These are phyloP conservation scores for Ammospiza nelsoni DNA, from an alignment of 2,113 vertebrate genomes.

Conservation along the genomic window DNA sequence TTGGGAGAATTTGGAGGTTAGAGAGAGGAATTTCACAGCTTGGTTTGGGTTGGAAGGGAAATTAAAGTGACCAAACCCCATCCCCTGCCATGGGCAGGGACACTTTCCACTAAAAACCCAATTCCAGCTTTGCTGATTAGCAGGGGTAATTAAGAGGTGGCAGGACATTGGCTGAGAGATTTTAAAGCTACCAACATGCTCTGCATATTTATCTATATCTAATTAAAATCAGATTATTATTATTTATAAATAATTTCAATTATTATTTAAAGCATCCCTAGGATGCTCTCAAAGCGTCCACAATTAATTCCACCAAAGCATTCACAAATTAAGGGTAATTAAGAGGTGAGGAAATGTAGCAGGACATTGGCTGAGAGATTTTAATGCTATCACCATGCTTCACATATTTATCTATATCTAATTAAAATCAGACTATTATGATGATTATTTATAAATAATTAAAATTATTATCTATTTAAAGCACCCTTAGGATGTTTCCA, in stretches of 20 bases:
- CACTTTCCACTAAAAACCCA: background rate
- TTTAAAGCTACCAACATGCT: fast-evolving
- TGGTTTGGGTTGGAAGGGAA: background rate
- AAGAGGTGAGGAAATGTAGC: background rate
- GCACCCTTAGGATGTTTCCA: background rate
- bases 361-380: fast-evolving
- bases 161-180: fast-evolving
- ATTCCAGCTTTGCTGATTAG: background rate
- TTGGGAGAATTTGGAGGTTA: fast-evolving
- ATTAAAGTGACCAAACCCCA: background rate
- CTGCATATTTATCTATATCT: fast-evolving
- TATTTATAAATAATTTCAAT: background rate
- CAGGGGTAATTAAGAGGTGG: background rate
- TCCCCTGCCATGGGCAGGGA: background rate
- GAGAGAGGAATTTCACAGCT: background rate
- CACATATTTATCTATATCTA: fast-evolving
- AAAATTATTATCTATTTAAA: background rate
- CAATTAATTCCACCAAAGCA: fast-evolving
- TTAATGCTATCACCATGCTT: fast-evolving
- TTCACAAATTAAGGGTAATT: too few relatives aligned
- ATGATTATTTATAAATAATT: background rate
- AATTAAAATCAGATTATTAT: background rate
- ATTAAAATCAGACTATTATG: background rate
- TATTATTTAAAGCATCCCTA: background rate
- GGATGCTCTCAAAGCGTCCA: background rate